phyloP scores from a whole-genome alignment of 2,888 invertebrate species.

The Zaprionus lineosus region DNA sequence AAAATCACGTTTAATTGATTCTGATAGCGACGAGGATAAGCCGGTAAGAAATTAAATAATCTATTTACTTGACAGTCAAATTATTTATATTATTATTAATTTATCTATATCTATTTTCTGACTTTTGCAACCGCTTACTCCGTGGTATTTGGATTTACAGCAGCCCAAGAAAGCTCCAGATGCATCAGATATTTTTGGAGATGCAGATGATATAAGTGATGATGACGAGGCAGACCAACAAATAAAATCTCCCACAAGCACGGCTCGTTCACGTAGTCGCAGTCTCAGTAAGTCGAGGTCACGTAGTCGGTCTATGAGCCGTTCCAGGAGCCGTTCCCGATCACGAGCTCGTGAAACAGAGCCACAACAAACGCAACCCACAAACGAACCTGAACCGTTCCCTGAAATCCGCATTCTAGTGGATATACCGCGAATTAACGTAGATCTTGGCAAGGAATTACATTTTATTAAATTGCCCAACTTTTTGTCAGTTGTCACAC shows the following conservation, averaged over 20 bases:
- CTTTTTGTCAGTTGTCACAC: slow-evolving; percentile 98
- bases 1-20: slow-evolving; percentile 85
- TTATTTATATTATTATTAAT: neutral
- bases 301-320: slow-evolving; percentile 60
- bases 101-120: neutral
- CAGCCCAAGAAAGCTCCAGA: slow-evolving; percentile 64
- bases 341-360: slow-evolving; percentile 73
- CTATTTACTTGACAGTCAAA: neutral
- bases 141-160: slow-evolving; percentile 17
- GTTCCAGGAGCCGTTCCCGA: slow-evolving; percentile 69
- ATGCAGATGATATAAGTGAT: slow-evolving; percentile 96
- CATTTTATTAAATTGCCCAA: slow-evolving; percentile 99
- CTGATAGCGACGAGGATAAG: slow-evolving; percentile 89
- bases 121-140: too few species aligned
- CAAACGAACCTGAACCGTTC: slow-evolving; percentile 89
- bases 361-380: slow-evolving; percentile 65
- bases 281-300: slow-evolving; percentile 68
- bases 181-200: slow-evolving; percentile 94
- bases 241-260: slow-evolving; percentile 62
- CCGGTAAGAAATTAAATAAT: slow-evolving; percentile 50
- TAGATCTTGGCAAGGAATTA: slow-evolving; percentile 94
- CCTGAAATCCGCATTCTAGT: slow-evolving; percentile 98
- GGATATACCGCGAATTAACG: slow-evolving; percentile 97
- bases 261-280: slow-evolving; percentile 67
- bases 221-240: slow-evolving; percentile 81